Conservation (phyloP, 2,113 vertebrate genomes). For the Cervus canadensis region DNA sequence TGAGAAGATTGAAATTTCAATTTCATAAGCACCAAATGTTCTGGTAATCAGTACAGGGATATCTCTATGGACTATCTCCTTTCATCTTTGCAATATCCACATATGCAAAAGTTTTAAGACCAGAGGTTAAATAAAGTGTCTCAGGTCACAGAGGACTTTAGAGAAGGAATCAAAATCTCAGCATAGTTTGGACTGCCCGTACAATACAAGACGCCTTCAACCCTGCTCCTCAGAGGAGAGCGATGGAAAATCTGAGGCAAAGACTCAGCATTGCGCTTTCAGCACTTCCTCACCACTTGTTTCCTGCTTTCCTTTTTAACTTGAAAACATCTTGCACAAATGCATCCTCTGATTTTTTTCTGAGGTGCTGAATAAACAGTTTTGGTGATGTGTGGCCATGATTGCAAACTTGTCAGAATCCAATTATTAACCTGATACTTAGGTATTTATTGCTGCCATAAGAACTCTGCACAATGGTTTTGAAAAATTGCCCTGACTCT, state of each 20-base stretch:
- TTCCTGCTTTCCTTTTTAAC: constrained; percentile 10
- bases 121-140: background rate
- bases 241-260: constrained; percentile 37
- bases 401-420: constrained; percentile 60
- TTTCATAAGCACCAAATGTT: background rate
- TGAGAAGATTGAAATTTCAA: background rate
- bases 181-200: background rate
- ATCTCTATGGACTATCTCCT: background rate
- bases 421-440: constrained; percentile 77
- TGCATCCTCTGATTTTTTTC: background rate
- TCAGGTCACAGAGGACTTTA: background rate
- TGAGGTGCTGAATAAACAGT: constrained; percentile 69
- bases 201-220: background rate
- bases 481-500: constrained; percentile 71
- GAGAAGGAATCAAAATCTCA: background rate
- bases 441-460: constrained; percentile 71
- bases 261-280: background rate
- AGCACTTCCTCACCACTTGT: background rate
- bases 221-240: constrained; percentile 24
- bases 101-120: background rate
- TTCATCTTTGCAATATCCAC: background rate
- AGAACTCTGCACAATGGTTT: constrained; percentile 67
- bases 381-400: constrained; percentile 42
- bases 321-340: constrained; percentile 44
- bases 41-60: background rate